phyloP scores from a whole-genome alignment of 2,797 vertebrate species.

The Characodon lateralis region DNA sequence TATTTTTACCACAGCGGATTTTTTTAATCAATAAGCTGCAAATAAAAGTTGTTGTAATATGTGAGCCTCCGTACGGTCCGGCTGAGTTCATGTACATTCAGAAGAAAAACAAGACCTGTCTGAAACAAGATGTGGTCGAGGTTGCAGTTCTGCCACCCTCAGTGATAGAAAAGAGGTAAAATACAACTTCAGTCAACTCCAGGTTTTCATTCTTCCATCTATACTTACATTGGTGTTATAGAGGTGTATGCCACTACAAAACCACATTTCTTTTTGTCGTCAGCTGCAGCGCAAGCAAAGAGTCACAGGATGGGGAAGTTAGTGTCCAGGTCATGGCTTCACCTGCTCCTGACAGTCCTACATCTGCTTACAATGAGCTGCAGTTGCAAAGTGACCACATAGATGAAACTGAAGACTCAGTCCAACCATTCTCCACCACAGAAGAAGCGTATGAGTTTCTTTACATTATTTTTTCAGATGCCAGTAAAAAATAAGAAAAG shows the following conservation, averaged over 20 bases:
- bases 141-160: not conserved
- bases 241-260: not conserved
- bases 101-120: not conserved
- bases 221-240: not conserved
- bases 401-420: not conserved
- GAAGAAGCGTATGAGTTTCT: not conserved
- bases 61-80: not conserved
- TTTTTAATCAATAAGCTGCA: not conserved
- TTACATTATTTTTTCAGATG: not conserved
- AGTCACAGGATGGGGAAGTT: not conserved
- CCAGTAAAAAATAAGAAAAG: no score
- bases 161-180: not conserved
- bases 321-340: not conserved
- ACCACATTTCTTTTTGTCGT: not conserved
- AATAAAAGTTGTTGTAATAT: not conserved
- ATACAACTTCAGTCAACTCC: not conserved
- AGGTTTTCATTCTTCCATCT: not conserved
- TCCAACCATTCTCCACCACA: not conserved
- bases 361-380: not conserved
- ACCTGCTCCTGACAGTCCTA: not conserved
- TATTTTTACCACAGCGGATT: not conserved
- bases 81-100: not conserved
- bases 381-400: no score
- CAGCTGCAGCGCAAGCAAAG: not conserved
- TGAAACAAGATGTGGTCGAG: not conserved